These are phyloP conservation scores for Origma solitaria DNA, from an alignment of 2,113 vertebrate species.

Conservation along the genomic window DNA sequence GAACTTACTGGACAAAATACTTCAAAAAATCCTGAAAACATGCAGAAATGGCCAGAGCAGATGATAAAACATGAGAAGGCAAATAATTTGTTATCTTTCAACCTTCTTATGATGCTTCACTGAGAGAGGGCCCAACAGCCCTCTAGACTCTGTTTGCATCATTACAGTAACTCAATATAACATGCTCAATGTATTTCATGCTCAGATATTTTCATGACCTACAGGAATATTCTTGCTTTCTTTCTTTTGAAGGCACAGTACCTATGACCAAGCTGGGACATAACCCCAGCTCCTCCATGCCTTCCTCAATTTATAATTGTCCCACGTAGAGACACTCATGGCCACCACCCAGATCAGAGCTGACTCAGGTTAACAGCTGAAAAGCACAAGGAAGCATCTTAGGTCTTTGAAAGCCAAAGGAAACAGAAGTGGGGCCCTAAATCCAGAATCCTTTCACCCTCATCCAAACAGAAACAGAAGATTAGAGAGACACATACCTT, in stretches of 20 bases:
- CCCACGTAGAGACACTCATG: neutral
- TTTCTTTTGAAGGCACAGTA: neutral
- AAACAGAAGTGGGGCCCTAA: neutral
- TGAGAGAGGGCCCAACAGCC: neutral
- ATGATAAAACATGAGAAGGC: neutral
- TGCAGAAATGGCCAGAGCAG: neutral
- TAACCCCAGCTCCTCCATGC: neutral
- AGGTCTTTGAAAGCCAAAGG: neutral
- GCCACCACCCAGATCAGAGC: neutral
- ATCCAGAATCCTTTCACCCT: neutral
- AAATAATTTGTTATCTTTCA: neutral
- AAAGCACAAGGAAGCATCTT: neutral
- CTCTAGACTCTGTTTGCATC: neutral
- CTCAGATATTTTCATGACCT: neutral
- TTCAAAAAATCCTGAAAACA: neutral
- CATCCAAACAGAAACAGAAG: neutral
- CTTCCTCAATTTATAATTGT: neutral
- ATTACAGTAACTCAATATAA: neutral
- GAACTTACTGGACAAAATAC: neutral
- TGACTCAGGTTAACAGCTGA: neutral
- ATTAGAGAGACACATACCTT: neutral
- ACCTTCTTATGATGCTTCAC: neutral
- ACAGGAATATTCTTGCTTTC: neutral
- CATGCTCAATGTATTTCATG: neutral
- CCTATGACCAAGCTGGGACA: neutral